Base-by-base conservation (phyloP, 2,888 invertebrate genomes). In the Ochropleura leucogaster region DNA sequence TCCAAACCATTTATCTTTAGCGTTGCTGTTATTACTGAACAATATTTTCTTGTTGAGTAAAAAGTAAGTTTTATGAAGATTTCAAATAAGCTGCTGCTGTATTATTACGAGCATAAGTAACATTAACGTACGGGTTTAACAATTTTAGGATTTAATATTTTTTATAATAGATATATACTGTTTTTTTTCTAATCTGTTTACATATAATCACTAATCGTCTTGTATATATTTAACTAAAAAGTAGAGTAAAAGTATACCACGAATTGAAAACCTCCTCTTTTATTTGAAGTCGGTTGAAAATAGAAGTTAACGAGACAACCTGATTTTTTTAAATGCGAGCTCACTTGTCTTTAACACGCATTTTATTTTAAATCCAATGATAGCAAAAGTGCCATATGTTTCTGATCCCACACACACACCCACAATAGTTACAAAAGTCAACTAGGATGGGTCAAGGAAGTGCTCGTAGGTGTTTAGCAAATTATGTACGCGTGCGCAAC, bases 401-500 rank as follows among this genome's bases (percentile, higher is more conserved):
- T 30, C 30, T 2, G 30, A 30, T 30, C 30, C 30, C 30, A 30
- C 30, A 30, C 30, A 44, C 7, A 71, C 16, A 51, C 82, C 79
- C 69, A 79, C 83, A 59, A 57, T 62, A 46, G 40, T 68, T 40
- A 75, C n/a, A 74, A 68, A 62, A 82, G 82, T 82, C 79, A 82
- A 83, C 60, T 83, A 57, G 55, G 72, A 71, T 74, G 40, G 78
- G 82, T 83, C 82, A 82, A 82, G 55, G 69, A 82, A 79, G 64
- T 62, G 60, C 14, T 18, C 40, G 62, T 77, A 74, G 81, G 82
- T 77, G 81, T 68, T 63, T 18, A 77, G 40, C 69, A 72, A 64
- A 77, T 81, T 62, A 82, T 64, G 55, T 51, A 30, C 70, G 20
- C 55, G 63, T 67, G 69, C 59, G 40, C 67, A 60, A 14, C 60